Base-by-base conservation (phyloP, 2,797 vertebrate species). In the Sebastes trivittatus region DNA sequence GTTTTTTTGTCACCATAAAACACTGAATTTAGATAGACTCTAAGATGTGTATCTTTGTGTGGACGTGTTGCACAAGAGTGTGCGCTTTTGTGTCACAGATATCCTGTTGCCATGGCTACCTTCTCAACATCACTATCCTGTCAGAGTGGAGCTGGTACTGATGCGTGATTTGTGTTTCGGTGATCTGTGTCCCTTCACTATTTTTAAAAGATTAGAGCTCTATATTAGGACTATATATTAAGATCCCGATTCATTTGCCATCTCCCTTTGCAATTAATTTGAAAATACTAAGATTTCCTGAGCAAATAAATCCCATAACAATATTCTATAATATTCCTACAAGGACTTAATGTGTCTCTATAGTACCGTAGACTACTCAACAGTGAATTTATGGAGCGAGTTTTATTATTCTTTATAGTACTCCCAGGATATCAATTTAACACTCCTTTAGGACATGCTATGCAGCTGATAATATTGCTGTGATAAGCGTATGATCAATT, bases 101-200 rank as follows among this genome's bases (percentile, higher is more conserved):
- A 56, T 73, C 69, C 69, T 80, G 86, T 92, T 89, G 79, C 84
- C 86, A 89, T 88, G 89, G 59, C 84, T 11, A 88, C 87, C 58
- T 23, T 59, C 78, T 79, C 75, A 59, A 81, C 85, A 82, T 36
- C 56, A 46, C 60, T 25, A 71, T 75, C 71, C 59, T 65, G 61
- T 82, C 67, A 69, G 42, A 86, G 42, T 0, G 27, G 68, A 62
- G 84, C 80, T 62, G 74, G 23, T 58, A 10, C 60, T 34, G 42
- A 77, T 67, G 58, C 2, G 1, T 32, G 27, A 60, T 59, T 65
- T 62, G 36, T 62, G 29, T 27, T 46, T 69, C 29, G 16, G 16
- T 70, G 32, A 64, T 74, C 25, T 34, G 52, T 14, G 23, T 54
- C 11, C 23, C n/a, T 29, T 71, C 63, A 16, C 36, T 68, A 2